Evolutionary conservation across 2,888 invertebrate genomes (phyloP).

Genomic region (Melinaea marsaeus): DNA sequence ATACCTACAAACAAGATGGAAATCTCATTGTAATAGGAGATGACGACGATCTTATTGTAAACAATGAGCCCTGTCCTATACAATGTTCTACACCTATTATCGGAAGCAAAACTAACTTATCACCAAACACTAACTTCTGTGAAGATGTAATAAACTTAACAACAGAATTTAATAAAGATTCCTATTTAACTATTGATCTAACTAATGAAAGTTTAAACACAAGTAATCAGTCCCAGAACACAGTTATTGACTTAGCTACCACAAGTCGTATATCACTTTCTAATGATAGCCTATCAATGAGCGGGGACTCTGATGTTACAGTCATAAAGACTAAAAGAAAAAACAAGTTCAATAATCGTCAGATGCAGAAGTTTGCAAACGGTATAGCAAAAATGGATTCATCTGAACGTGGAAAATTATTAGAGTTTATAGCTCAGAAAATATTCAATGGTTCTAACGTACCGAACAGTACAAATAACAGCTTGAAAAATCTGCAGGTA

Average conservation of each 20-base stretch:
- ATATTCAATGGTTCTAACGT: constrained; percentile 57
- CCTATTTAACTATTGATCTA: constrained; percentile 63
- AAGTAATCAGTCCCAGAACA: constrained; percentile 29
- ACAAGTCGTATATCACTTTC: constrained; percentile 40
- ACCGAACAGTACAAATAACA: constrained; percentile 35
- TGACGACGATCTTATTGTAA: constrained; percentile 38
- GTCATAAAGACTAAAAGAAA: constrained; percentile 39
- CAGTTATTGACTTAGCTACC: constrained; percentile 52
- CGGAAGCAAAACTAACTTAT: constrained; percentile 18
- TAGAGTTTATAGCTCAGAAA: constrained; percentile 55
- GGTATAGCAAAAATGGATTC: constrained; percentile 53
- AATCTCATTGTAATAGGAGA: constrained; percentile 41
- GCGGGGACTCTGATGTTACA: constrained; percentile 63
- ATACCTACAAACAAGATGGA: constrained; percentile 11
- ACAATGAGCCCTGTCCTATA: constrained; percentile 32
- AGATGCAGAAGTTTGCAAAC: constrained; percentile 48
- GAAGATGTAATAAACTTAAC: constrained; percentile 45
- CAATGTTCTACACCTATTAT: constrained; percentile 54
- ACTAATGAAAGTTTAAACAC: constrained; percentile 41
- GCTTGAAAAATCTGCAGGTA: constrained; percentile 42
- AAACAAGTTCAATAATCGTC: constrained; percentile 30
- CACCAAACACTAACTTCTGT: constrained; percentile 33
- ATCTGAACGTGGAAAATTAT: constrained; percentile 50
- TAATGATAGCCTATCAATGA: constrained; percentile 46
- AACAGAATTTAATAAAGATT: constrained; percentile 51